Evolutionary conservation across 2,797 vertebrate genomes (phyloP), one percentile per base, ranked within the genome.

Genomic region (Lophotriccus pileatus): DNA sequence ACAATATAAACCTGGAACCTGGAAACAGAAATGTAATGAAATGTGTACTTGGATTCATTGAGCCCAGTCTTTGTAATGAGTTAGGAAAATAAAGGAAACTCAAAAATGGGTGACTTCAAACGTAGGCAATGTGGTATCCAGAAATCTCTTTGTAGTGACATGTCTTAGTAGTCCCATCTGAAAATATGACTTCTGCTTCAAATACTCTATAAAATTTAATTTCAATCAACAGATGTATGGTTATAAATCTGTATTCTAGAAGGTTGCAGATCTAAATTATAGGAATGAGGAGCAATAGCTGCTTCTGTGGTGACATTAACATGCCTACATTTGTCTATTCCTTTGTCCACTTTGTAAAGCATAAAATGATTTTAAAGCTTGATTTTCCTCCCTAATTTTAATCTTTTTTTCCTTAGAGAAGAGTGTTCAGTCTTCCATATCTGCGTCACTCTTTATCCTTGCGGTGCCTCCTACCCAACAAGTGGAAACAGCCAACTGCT

Each of bases 281-380:
- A 14, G 34, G 4, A 12, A 19, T 12, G 10, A 82, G 69, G 32
- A 86, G 12, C 16, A 47, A 43, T 17, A 21, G 10, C 16, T 60
- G 4, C 3, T 62, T 24, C 53, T 69, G 55, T 0, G 0, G 32
- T 15, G 21, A 10, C 3, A 3, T 58, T 50, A 74, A 50, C 11
- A 8, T 11, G 13, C 6, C 17, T 34, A 37, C 24, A 23, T 81
- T 60, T 78, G 9, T 50, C 7, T 36, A 23, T 28, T 63, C 49
- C 24, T 78, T 94, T 5, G 7, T 34, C 36, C 25, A 6, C 41
- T 66, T 47, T n/a, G 6, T n/a, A n/a, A 41, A 76, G 6, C 4
- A 17, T n/a, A 73, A 88, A 83, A 49, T 24, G 1, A 24, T 9
- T n/a, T 46, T 63, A 67, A 59, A 63, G 3, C 19, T 69, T 59